Conservation (phyloP, 2,113 vertebrate species). For the Hemiscyllium ocellatum region DNA sequence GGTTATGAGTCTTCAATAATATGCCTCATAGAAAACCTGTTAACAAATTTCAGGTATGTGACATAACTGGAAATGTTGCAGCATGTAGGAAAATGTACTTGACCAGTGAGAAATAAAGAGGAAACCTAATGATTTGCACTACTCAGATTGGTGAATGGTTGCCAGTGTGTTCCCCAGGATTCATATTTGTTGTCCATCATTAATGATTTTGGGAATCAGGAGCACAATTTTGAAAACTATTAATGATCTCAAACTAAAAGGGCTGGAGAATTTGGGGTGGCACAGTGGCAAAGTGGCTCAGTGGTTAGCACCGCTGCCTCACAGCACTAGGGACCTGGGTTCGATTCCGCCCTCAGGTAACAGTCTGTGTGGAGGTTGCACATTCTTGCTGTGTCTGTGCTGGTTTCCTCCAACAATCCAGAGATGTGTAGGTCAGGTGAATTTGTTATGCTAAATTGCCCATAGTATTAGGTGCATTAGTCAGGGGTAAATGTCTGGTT, state of each 20-base stretch:
- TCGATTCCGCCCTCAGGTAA: no score
- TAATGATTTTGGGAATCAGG: background rate
- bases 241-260: background rate
- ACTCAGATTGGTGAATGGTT: background rate
- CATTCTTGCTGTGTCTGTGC: no score
- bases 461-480: no score
- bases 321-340: no score
- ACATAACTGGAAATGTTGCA: background rate
- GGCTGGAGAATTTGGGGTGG: background rate
- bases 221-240: background rate
- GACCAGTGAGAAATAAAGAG: background rate
- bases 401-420: no score
- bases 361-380: no score
- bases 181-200: background rate
- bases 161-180: background rate
- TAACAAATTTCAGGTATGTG: background rate
- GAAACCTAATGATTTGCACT: background rate
- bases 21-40: background rate
- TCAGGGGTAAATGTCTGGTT: no score
- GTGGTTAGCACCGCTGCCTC: no score
- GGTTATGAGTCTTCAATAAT: background rate
- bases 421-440: no score
- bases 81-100: background rate
- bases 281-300: no score
- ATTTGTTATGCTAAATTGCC: no score